These are phyloP conservation scores for Venusia cambrica DNA, from an alignment of 2,888 invertebrate species.

Conservation along the genomic window DNA sequence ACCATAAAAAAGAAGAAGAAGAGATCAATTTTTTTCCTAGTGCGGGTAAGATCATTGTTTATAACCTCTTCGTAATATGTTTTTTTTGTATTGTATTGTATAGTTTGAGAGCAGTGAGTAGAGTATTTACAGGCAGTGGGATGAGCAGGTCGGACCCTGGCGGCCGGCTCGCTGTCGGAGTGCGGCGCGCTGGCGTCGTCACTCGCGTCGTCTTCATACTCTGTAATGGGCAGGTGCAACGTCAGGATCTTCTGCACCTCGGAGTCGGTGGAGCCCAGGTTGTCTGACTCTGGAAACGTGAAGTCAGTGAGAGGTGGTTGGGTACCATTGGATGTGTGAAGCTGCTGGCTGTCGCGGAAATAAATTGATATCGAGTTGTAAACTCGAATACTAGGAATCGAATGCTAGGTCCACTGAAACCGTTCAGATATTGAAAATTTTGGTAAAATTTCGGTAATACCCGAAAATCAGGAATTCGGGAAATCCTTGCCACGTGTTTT, in stretches of 20 bases:
- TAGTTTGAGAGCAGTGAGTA: no score
- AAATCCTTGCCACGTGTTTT: no score
- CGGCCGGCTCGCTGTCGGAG: slow-evolving; percentile 71
- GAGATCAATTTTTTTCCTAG: no score
- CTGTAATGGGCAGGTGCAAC: slow-evolving; percentile 95
- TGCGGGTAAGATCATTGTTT: no score
- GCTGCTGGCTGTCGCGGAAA: slow-evolving; percentile 36
- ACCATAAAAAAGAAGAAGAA: no score
- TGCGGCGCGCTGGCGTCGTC: slow-evolving; percentile 82
- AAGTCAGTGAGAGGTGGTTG: slow-evolving; percentile 13
- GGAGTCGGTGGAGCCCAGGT: slow-evolving; percentile 96
- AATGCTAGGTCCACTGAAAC: no score
- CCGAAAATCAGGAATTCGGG: no score
- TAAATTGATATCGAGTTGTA: slow-evolving; percentile 11
- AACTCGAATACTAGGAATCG: not conserved
- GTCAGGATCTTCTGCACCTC: slow-evolving; percentile 96
- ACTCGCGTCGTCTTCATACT: slow-evolving; percentile 93
- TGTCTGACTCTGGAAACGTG: slow-evolving; percentile 90
- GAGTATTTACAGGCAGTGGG: slow-evolving; percentile 61
- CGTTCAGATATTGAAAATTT: no score
- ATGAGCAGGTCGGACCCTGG: slow-evolving; percentile 60
- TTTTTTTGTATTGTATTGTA: no score
- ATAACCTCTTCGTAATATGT: no score
- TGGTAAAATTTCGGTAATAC: no score
- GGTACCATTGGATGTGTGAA: slow-evolving; percentile 29